Percentiles rank a stretch among this genome's conserved stretches.
Conservation (phyloP, 2,113 vertebrate species). For the Spheniscus mendiculus region DNA sequence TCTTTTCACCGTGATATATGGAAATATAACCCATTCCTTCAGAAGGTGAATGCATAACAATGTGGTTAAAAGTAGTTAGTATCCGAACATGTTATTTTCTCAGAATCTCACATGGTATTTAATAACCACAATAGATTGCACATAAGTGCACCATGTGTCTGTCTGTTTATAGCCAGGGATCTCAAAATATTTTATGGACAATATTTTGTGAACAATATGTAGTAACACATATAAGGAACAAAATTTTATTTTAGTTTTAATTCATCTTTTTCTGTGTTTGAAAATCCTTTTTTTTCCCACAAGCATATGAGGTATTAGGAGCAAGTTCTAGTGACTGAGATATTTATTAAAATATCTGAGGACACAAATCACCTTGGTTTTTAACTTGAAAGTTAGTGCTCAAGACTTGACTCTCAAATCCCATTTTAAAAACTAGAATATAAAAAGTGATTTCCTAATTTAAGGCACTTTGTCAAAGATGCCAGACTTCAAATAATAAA, state of each 20-base stretch:
- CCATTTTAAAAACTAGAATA: not conserved
- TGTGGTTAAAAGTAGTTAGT: not conserved
- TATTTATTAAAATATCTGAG: not conserved
- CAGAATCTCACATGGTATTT: not conserved
- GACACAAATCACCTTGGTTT: not conserved
- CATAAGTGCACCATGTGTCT: not conserved
- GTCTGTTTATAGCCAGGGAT: not conserved
- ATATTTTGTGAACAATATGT: not conserved
- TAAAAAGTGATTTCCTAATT: not conserved
- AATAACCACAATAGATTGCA: not conserved
- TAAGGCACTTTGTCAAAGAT: not conserved
- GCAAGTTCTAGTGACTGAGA: not conserved
- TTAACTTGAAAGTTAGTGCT: not conserved
- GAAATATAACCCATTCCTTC: not conserved
- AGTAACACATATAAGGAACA: rapidly evolving
- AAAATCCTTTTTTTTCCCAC: not conserved
- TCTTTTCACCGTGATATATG: not conserved
- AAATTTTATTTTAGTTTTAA: not conserved
- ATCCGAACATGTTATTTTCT: not conserved
- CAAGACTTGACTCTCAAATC: not conserved
- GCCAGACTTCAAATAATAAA: not conserved
- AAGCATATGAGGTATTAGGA: not conserved
- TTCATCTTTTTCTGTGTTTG: not conserved
- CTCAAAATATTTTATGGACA: not conserved
- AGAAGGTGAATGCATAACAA: not conserved